Evolutionary conservation across 2,888 invertebrate genomes (phyloP), one percentile per base, ranked within the genome.

Genomic region (Heteropelma amictum): DNA sequence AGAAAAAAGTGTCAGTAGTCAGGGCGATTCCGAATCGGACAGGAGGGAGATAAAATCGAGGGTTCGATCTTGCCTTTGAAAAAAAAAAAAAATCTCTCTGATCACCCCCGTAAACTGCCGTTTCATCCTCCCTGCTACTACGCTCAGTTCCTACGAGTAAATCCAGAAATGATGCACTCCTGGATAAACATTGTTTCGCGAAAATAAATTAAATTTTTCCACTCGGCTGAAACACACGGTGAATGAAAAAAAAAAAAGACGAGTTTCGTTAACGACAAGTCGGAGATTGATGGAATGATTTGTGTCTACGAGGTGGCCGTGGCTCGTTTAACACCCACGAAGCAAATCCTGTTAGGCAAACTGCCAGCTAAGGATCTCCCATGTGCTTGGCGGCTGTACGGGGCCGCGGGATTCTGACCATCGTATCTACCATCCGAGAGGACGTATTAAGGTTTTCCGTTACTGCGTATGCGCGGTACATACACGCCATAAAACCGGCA

Each of bases 301-400:
- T 63, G 67, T 65, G 63, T 71, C 42, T 42, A 17, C 58, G 47
- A 47, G 47, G 47, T 63, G 35, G 49, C 71, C 71, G 61, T 54
- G 75, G 75, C 63, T 75, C 75, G 75, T 75, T 75, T 71, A 75
- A 71, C 75, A 75, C 63, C 71, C 75, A 71, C 71, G 67, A 58
- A 75, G 75, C 75, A 67, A 67, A 75, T 75, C 75, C 75, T 71
- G 71, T 75, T 75, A 75, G 75, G 75, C 75, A 71, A 63, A 75
- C 71, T 71, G 75, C 75, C 75, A 75, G 61, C 56, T 47, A 61
- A 61, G 61, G 61, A 30, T 61, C 30, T 33, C 47, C 6, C n/a
- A 23, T 61, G n/a, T n/a, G n/a, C n/a, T n/a, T n/a, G n/a, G n/a
- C n/a, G n/a, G n/a, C n/a, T n/a, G n/a, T n/a, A 23, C 45, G 51